phyloP scores from a whole-genome alignment of 1,140 invertebrate genomes.

The Thrips palmi region DNA sequence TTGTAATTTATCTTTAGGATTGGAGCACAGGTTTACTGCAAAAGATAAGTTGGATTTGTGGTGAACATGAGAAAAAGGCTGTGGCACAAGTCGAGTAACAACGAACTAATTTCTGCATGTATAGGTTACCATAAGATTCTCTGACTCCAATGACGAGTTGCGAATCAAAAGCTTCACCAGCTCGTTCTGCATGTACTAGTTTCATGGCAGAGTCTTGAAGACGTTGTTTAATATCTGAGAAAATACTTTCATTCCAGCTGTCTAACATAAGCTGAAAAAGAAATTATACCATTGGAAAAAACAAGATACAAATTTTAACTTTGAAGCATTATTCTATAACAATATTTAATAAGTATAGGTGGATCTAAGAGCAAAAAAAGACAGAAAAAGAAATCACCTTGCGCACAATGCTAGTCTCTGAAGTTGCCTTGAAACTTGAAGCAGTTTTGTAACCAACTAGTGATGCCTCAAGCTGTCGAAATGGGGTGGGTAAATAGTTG shows the following conservation, averaged over 20 bases:
- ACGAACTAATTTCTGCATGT: too few species aligned
- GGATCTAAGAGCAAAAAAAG: neutral
- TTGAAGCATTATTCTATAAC: slow-evolving; percentile 1
- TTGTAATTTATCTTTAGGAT: slow-evolving; percentile 77
- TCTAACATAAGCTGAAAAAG: slow-evolving; percentile 77
- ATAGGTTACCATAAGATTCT: slow-evolving; percentile 82
- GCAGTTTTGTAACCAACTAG: slow-evolving; percentile 39
- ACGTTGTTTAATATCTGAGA: slow-evolving; percentile 83
- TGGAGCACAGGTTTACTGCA: slow-evolving; percentile 89
- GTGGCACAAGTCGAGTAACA: too few species aligned
- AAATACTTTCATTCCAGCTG: slow-evolving; percentile 96
- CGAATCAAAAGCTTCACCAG: slow-evolving; percentile 94
- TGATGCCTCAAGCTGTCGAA: slow-evolving; percentile 76
- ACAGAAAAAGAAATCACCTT: slow-evolving; percentile 28
- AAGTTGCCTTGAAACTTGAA: slow-evolving; percentile 44
- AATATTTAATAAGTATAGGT: neutral
- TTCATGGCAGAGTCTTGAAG: slow-evolving; percentile 96
- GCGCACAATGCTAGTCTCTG: slow-evolving; percentile 77
- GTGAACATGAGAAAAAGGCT: too few species aligned
- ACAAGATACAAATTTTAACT: slow-evolving; percentile 7
- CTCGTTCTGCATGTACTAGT: slow-evolving; percentile 85
- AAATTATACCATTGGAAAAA: slow-evolving; percentile 9
- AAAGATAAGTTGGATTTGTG: too few species aligned
- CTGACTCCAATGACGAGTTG: slow-evolving; percentile 91
- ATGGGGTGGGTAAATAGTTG: slow-evolving; percentile 89